phyloP scores from a whole-genome alignment of 1,140 invertebrate genomes.

The Potamilus streckersoni region DNA sequence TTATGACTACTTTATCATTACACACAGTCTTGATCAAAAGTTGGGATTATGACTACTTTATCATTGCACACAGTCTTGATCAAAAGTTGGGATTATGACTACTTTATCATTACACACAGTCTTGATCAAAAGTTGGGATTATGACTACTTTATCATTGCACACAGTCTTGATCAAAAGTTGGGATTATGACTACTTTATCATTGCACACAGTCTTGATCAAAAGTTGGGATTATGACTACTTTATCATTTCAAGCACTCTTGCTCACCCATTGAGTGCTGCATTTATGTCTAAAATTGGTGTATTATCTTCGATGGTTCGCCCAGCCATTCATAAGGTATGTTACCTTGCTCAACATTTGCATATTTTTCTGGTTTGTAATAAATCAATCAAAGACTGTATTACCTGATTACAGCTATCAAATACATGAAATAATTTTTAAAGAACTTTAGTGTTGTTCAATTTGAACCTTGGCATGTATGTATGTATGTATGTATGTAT shows the following conservation, averaged over 20 bases:
- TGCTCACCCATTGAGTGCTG: neutral
- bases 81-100: too few relatives aligned
- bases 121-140: too few relatives aligned
- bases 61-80: too few relatives aligned
- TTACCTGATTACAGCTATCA: neutral
- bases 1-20: too few relatives aligned
- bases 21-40: too few relatives aligned
- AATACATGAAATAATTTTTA: neutral
- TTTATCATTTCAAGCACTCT: conserved; percentile 1
- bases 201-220: too few relatives aligned
- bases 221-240: neutral
- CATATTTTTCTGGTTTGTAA: neutral
- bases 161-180: too few relatives aligned
- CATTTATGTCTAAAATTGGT: neutral
- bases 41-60: too few relatives aligned
- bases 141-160: too few relatives aligned
- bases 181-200: too few relatives aligned
- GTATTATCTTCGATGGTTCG: neutral
- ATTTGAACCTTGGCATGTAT: neutral
- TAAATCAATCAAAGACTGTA: neutral
- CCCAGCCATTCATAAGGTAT: neutral
- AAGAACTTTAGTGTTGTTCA: neutral
- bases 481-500: too few relatives aligned
- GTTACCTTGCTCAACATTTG: conserved; percentile 2
- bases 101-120: too few relatives aligned